Evolutionary conservation across 2,888 invertebrate species (phyloP).

Genomic region (Ceriagrion tenellum): DNA sequence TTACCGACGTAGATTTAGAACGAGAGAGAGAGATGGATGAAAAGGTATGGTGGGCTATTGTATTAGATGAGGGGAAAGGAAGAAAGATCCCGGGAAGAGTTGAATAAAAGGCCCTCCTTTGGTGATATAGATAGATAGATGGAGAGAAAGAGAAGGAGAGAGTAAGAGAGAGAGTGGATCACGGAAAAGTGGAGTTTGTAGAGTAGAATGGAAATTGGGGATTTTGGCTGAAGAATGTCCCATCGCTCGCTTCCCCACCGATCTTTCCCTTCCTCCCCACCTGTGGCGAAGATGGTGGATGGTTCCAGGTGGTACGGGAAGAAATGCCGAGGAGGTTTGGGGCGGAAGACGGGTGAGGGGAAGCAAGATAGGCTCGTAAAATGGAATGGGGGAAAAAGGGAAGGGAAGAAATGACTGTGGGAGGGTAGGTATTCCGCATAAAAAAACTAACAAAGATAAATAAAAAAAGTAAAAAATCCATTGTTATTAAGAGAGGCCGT

Average conservation of each 20-base stretch:
- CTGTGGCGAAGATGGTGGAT: conserved; percentile 50
- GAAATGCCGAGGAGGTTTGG: background rate
- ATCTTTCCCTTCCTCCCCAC: conserved; percentile 30
- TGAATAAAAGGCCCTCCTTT: background rate
- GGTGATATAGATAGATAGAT: background rate
- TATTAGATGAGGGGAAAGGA: background rate
- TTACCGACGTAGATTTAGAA: background rate
- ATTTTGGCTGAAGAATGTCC: conserved; percentile 51
- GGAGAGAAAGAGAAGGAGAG: background rate
- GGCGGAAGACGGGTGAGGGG: background rate
- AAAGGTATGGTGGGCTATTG: background rate
- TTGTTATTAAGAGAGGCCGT: conserved; percentile 24
- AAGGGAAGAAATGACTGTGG: background rate
- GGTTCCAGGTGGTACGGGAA: conserved; percentile 47
- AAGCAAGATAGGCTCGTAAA: background rate
- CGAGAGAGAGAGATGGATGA: background rate
- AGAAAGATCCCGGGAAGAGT: background rate
- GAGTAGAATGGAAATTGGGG: conserved; percentile 40
- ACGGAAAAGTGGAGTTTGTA: conserved; percentile 20
- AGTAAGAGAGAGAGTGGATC: background rate
- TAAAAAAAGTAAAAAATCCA: background rate
- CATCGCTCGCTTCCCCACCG: background rate
- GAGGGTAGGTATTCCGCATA: background rate
- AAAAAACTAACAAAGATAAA: background rate
- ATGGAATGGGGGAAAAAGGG: background rate